These are phyloP conservation scores for Drosophila lacteicornis DNA, from an alignment of 1,140 invertebrate genomes.

Conservation along the genomic window DNA sequence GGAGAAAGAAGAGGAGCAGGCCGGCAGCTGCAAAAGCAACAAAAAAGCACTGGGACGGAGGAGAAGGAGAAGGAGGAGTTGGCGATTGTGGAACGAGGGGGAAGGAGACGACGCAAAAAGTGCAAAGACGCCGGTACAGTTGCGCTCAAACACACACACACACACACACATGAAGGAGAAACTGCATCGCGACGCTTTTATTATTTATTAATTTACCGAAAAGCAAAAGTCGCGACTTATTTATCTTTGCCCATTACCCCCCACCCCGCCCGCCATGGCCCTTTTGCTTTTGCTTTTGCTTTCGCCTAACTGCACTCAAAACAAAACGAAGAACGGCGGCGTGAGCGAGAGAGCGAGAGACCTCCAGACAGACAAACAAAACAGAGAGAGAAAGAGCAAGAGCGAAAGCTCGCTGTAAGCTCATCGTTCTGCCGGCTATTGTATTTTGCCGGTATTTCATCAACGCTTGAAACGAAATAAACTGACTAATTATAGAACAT, in stretches of 20 bases:
- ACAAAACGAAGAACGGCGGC: constrained; percentile 53
- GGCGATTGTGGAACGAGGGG: constrained; percentile 6
- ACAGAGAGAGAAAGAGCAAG: neutral
- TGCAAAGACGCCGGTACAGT: constrained; percentile 67
- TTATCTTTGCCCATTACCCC: constrained; percentile 17
- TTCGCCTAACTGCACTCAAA: constrained; percentile 59
- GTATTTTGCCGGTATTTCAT: constrained; percentile 43
- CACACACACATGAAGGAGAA: constrained; percentile 2
- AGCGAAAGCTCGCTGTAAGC: constrained; percentile 30
- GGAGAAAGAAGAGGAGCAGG: constrained; percentile 5
- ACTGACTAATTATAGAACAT: constrained; percentile 65
- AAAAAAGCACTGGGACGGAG: constrained; percentile 37
- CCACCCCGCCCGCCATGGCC: neutral
- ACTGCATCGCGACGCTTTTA: constrained; percentile 39
- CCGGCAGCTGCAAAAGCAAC: constrained; percentile 69
- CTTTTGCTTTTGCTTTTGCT: constrained; percentile 44
- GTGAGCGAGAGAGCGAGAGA: neutral
- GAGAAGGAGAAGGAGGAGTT: constrained; percentile 5
- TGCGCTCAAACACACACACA: constrained; percentile 46
- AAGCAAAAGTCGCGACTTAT: constrained; percentile 16
- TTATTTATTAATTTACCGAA: constrained; percentile 18
- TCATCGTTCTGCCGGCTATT: constrained; percentile 4
- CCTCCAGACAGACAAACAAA: constrained; percentile 41
- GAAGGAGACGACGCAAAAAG: constrained; percentile 34
- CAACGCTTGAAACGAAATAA: constrained; percentile 57